These are phyloP conservation scores for Chrysochloris asiatica DNA, from an alignment of 2,113 vertebrate genomes.

Conservation along the genomic window DNA sequence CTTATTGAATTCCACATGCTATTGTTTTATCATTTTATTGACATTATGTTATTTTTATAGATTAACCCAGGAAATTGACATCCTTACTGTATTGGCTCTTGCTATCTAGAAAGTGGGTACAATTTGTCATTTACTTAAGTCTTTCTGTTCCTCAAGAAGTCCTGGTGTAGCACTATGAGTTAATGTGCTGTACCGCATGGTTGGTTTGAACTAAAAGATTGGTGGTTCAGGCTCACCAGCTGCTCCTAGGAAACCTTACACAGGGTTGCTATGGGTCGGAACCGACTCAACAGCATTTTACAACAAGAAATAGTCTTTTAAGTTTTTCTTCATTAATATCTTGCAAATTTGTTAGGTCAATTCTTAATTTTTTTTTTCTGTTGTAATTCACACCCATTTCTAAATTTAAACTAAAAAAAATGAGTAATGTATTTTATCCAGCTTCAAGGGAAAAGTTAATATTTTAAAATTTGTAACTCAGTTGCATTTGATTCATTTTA, in stretches of 20 bases:
- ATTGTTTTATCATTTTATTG: background rate
- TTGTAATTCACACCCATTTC: constrained; percentile 9
- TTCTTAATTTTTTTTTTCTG: background rate
- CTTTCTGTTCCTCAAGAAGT: no score
- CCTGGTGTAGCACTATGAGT: no score
- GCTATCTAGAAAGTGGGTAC: background rate
- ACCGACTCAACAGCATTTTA: no score
- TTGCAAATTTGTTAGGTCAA: constrained; percentile 9
- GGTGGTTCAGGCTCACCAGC: no score
- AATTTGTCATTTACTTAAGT: background rate
- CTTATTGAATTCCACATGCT: constrained; percentile 6
- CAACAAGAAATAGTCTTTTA: no score
- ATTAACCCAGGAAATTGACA: background rate
- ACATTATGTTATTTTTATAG: background rate
- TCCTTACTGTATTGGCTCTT: background rate
- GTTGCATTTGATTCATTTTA: constrained; percentile 37
- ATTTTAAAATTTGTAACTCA: constrained; percentile 31
- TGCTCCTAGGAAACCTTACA: no score
- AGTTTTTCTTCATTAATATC: constrained; percentile 8
- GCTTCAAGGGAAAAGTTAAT: background rate
- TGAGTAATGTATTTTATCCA: constrained; percentile 5
- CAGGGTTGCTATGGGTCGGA: no score
- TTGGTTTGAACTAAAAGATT: no score
- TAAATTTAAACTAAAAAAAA: constrained; percentile 30
- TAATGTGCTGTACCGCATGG: no score